Evolutionary conservation across 2,888 invertebrate species (phyloP), one percentile per base, ranked within the genome.

Genomic region (Agrypnus murinus): DNA sequence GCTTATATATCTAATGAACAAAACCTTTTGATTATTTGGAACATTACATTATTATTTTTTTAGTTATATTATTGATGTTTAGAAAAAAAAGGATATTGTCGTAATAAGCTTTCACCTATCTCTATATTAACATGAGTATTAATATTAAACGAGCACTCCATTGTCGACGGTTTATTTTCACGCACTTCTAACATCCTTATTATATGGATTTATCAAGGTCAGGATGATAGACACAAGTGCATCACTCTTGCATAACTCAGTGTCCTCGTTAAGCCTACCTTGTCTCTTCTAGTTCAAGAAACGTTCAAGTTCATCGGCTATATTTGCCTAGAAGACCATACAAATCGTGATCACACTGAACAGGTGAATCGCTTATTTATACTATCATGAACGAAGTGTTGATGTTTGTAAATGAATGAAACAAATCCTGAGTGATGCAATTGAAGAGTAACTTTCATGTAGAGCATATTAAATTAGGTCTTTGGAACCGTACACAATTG

Each of bases 301-400:
- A 34, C 45, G 46, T 46, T 62, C 62, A 62, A 62, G 62, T 62
- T 62, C 62, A 62, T 34, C 15, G 31, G 14, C 46, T 48, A 12
- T 12, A 46, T 62, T 62, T 59, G 19, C 31, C 32, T 45, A 25
- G 25, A 6, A 48, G 48, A 48, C 36, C 36, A 40, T 40, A 17
- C 31, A 32, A 38, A 53, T 64, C 64, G 64, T 64, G 64, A 64
- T 64, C 63, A 25, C 15, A n/a, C 17, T 25, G 36, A 15, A 15
- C 34, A 64, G 53, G 64, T 64, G 64, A 64, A 64, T 64, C 64
- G 53, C 25, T 62, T 53, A 40, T 64, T 55, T 58, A 45, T 14
- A 57, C 43, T 65, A 34, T 43, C 57, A 45, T 46, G 58, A 40
- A 59, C 43, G n/a, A 50, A 53, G 55, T 36, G 36, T 55, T 32